Conservation (phyloP, 2,888 invertebrate genomes). For the Sceliomorpha sp. region DNA sequence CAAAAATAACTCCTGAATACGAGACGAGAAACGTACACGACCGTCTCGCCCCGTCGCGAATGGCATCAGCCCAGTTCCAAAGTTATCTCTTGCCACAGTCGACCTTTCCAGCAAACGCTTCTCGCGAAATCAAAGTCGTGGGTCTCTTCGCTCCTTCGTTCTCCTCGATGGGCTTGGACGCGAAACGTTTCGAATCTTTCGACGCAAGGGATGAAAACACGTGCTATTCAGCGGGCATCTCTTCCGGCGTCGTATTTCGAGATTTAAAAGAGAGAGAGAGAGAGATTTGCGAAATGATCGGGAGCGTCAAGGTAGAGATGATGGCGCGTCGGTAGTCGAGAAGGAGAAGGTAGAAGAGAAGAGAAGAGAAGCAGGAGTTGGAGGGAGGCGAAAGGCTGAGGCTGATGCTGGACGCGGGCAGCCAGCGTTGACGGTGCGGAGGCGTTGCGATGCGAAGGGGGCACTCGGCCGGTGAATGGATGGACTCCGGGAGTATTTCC, state of each 20-base stretch:
- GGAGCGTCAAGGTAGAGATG: slow-evolving; percentile 16
- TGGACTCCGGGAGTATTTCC: slow-evolving; percentile 74
- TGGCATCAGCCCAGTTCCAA: no score
- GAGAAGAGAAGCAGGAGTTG: slow-evolving; percentile 5
- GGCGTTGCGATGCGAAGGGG: slow-evolving; percentile 8
- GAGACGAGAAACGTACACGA: no score
- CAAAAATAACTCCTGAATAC: no score
- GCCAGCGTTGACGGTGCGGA: no score
- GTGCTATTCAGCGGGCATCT: slow-evolving; percentile 37
- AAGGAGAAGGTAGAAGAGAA: slow-evolving; percentile 3
- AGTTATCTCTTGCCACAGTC: no score
- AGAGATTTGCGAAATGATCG: slow-evolving; percentile 28
- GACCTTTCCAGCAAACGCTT: no score
- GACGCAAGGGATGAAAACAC: slow-evolving; percentile 26
- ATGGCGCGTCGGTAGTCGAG: slow-evolving; percentile 15
- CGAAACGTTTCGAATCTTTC: slow-evolving; percentile 14
- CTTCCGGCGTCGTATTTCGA: slow-evolving; percentile 36
- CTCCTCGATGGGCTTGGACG: not conserved
- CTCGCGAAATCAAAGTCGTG: no score
- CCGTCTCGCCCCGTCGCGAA: no score
- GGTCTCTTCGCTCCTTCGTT: slow-evolving; percentile 22
- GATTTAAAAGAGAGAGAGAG: slow-evolving; percentile 48
- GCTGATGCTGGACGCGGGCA: no score
- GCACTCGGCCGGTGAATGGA: slow-evolving; percentile 65
- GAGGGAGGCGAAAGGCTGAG: not conserved